Percentiles rank a stretch among this genome's conserved stretches.
phyloP scores from a whole-genome alignment of 2,113 vertebrate genomes.

The Propithecus coquereli region DNA sequence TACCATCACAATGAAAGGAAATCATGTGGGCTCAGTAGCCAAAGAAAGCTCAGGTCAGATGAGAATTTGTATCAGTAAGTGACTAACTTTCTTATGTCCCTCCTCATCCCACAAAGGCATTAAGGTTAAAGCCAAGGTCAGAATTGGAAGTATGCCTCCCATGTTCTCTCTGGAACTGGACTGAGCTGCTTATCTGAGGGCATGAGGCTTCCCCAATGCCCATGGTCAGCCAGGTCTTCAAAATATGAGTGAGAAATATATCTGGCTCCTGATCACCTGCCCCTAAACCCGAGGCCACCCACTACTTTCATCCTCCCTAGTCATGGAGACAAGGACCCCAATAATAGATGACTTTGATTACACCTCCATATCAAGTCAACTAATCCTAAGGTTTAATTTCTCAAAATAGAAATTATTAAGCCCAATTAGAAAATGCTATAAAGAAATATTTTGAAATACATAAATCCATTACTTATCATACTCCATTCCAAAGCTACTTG shows the following conservation, averaged over 20 bases:
- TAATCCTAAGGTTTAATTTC: not conserved
- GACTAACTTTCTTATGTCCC: not conserved
- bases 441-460: not conserved
- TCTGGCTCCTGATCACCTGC: not conserved
- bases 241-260: not conserved
- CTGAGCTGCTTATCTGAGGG: not conserved
- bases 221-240: not conserved
- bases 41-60: not conserved
- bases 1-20: not conserved
- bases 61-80: not conserved
- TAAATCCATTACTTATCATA: not conserved
- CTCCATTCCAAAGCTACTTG: not conserved
- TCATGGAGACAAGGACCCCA: not conserved
- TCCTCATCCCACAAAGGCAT: not conserved
- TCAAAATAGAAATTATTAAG: not conserved
- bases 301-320: not conserved
- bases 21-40: not conserved
- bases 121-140: not conserved
- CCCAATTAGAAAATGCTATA: not conserved
- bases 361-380: not conserved
- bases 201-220: not conserved
- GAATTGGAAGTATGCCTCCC: not conserved
- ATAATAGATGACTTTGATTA: not conserved
- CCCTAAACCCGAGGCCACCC: not conserved
- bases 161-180: not conserved